A percentile compares a stretch with the other conserved stretches of the same genome.
Conservation (phyloP, 1,140 invertebrate species). For the Choristoneura fumiferana region DNA sequence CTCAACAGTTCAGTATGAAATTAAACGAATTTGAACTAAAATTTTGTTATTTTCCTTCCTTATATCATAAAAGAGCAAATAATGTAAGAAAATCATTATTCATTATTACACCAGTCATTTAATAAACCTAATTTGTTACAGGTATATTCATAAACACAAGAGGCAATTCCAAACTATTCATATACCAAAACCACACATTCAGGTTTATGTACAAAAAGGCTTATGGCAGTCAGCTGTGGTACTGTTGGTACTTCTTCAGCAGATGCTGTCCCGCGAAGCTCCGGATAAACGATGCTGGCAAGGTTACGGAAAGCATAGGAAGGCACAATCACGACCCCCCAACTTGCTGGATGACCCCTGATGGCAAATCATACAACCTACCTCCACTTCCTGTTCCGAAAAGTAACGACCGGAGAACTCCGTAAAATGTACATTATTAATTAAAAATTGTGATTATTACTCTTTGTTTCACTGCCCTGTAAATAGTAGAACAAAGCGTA, state of each 20-base stretch:
- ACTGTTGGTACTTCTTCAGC: conserved; percentile 75
- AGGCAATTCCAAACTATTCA: conserved; percentile 72
- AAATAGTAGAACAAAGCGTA: conserved; percentile 23
- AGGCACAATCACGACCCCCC: conserved; percentile 70
- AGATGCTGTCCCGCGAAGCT: conserved; percentile 68
- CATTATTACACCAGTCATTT: conserved; percentile 16
- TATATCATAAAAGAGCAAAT: conserved; percentile 19
- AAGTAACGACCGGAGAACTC: conserved; percentile 27
- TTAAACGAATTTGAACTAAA: conserved; percentile 24
- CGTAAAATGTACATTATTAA: conserved; percentile 27
- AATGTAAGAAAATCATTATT: conserved; percentile 16
- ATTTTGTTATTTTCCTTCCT: conserved; percentile 45
- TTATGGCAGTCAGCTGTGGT: conserved; percentile 72
- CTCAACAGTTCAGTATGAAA: conserved; percentile 12
- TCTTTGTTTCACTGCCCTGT: conserved; percentile 45
- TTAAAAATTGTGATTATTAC: conserved; percentile 35
- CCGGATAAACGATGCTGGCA: conserved; percentile 65
- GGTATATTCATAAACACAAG: conserved; percentile 74
- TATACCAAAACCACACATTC: conserved; percentile 74
- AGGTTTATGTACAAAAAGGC: conserved; percentile 74
- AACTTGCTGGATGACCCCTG: conserved; percentile 71
- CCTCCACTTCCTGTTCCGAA: conserved; percentile 52
- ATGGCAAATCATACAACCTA: conserved; percentile 67
- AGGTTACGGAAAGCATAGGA: conserved; percentile 66
- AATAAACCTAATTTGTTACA: conserved; percentile 47